These are phyloP conservation scores for Chaetorhynchus papuensis DNA, from an alignment of 2,113 vertebrate genomes.

Conservation along the genomic window DNA sequence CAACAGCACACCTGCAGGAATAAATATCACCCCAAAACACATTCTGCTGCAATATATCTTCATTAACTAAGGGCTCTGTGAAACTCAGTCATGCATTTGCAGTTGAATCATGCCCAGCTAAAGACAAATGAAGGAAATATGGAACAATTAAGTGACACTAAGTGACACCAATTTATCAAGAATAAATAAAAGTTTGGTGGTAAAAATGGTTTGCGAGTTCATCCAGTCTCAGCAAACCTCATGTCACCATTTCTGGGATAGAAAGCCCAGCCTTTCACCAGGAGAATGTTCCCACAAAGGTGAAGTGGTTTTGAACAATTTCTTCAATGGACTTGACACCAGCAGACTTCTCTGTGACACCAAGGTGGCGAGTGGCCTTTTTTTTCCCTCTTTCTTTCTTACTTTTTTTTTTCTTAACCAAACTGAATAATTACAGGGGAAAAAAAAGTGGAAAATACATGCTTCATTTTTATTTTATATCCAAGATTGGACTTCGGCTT, in stretches of 20 bases:
- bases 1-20: not conserved
- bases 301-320: not conserved
- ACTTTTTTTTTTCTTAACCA: not conserved
- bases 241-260: not conserved
- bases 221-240: not conserved
- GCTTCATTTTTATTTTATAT: not conserved
- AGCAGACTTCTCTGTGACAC: not conserved
- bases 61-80: not conserved
- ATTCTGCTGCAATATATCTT: not conserved
- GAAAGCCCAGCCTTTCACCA: not conserved
- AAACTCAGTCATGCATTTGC: not conserved
- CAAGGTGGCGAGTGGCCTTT: rapidly evolving
- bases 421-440: not conserved
- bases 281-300: not conserved
- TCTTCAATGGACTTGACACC: not conserved
- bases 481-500: not conserved
- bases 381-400: not conserved
- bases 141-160: not conserved
- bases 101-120: not conserved
- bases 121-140: not conserved
- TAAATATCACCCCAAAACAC: not conserved
- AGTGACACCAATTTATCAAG: not conserved
- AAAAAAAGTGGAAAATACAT: not conserved
- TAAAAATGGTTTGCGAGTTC: not conserved
- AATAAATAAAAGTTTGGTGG: not conserved